Base-by-base conservation (phyloP, 1,140 invertebrate species). In the Conus ventricosus region DNA sequence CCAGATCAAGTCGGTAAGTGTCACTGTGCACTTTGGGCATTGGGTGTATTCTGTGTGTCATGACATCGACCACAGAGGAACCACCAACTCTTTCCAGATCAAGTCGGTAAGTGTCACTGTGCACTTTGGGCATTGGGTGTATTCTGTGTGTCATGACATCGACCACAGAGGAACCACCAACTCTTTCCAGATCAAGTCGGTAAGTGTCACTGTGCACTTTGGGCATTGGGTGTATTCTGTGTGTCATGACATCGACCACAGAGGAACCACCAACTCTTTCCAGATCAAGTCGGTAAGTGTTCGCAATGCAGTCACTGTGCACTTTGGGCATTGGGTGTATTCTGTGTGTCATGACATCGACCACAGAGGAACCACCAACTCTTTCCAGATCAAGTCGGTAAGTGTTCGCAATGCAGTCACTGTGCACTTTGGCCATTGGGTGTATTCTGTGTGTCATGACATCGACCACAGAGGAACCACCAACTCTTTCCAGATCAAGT, bases 121-220 rank as follows among this genome's bases (percentile, higher is more conserved):
- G 11, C 13, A 17, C 20, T 23, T 71, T 71, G 67, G 39, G 39
- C 39, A 39, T 39, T 71, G 15, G 99, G 98, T 95, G 95, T 99
- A 8, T 99, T 98, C 94, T n/a, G n/a, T 99, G 8, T 99, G 98
- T 94, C 99, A 99, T 95, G 99, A 99, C 90, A 94, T 95, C 90
- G 98, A 99, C 94, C 98, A 99, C 92, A 96, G 98, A 88, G 96
- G 97, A 10, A 99, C 99, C 0, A 99, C 99, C 94, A 99, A 99
- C 94, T 98, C 98, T 17, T 99, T 99, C 94, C 99, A 99, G 95
- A 92, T 97, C 60, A 96, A 96, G 84, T 96, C 96, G 93, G 95
- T 95, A 92, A 94, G 95, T 92, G 67, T 71, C 20, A 17, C 6
- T 20, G 6, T 71, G 11, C 13, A 17, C 20, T 23, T 71, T 71